Evolutionary conservation across 2,888 invertebrate genomes (phyloP).

Genomic region (Ormyrus thymus): DNA sequence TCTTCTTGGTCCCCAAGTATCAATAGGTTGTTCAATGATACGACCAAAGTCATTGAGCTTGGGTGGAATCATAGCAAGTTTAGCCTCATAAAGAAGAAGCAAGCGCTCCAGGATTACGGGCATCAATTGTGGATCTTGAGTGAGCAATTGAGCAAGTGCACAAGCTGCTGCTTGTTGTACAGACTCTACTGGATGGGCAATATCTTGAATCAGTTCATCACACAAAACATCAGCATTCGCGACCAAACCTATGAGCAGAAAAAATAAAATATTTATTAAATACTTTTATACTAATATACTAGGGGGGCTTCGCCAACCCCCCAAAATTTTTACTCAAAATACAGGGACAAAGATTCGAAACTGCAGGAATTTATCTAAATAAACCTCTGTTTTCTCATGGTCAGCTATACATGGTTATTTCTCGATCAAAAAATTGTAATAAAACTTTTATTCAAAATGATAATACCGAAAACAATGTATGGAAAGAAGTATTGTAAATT

Average conservation of each 20-base stretch:
- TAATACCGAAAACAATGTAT: not conserved
- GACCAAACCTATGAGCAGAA: conserved; percentile 74
- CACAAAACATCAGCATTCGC: conserved; percentile 76
- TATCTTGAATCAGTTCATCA: conserved; percentile 80
- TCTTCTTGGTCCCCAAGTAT: conserved; percentile 92
- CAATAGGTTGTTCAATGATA: conserved; percentile 87
- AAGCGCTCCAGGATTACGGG: conserved; percentile 79
- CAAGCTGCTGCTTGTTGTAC: conserved; percentile 89
- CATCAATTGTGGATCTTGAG: conserved; percentile 77
- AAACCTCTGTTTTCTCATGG: not conserved
- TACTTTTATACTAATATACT: not conserved
- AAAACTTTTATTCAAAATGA: not conserved
- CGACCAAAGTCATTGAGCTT: conserved; percentile 94
- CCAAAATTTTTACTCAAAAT: too few species aligned
- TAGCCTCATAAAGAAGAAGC: conserved; percentile 85
- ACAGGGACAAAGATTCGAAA: not conserved
- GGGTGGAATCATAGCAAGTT: conserved; percentile 88
- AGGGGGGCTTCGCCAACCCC: too few species aligned
- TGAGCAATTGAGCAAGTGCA: conserved; percentile 84
- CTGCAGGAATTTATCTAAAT: not conserved
- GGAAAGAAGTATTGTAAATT: too few species aligned
- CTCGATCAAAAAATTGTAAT: not conserved
- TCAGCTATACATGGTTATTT: not conserved
- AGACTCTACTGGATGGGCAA: conserved; percentile 87
- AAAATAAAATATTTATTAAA: not conserved